These are phyloP conservation scores for Anarrhichthys ocellatus DNA, from an alignment of 2,113 vertebrate genomes.

Conservation along the genomic window DNA sequence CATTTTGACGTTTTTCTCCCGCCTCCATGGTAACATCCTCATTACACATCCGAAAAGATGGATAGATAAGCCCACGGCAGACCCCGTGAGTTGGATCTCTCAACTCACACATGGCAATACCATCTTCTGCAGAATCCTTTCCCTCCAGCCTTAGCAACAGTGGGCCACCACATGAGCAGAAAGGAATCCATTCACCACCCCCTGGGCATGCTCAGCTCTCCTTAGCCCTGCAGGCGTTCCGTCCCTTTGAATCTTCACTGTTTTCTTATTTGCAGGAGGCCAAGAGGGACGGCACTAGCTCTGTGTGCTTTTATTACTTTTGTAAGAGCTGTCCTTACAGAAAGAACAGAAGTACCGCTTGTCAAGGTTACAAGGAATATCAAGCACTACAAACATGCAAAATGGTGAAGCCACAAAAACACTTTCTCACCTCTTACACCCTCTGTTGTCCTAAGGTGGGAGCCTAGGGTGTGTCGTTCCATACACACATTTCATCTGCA, in stretches of 20 bases:
- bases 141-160: slow-evolving; percentile 56
- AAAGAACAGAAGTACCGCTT: neutral
- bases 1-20: slow-evolving; percentile 1
- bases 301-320: slow-evolving; percentile 31
- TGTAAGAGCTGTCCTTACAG: slow-evolving; percentile 17
- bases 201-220: slow-evolving; percentile 51
- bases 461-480: neutral
- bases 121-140: slow-evolving; percentile 37
- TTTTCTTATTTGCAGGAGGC: slow-evolving; percentile 39
- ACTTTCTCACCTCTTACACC: neutral
- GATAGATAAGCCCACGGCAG: neutral
- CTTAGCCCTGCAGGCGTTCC: slow-evolving; percentile 48
- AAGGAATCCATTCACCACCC: slow-evolving; percentile 59
- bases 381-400: neutral
- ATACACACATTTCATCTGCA: neutral
- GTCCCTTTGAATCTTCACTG: slow-evolving; percentile 55
- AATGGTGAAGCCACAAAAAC: neutral
- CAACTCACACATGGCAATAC: slow-evolving; percentile 12
- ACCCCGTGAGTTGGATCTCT: slow-evolving; percentile 26
- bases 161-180: slow-evolving; percentile 39
- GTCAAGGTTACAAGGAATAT: slow-evolving; percentile 38
- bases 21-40: slow-evolving; percentile 2
- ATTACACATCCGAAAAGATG: slow-evolving; percentile 7
- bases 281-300: slow-evolving; percentile 28
- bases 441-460: neutral